These are phyloP conservation scores for Sebastes hubbsi DNA, from an alignment of 2,797 vertebrate genomes.

Conservation along the genomic window DNA sequence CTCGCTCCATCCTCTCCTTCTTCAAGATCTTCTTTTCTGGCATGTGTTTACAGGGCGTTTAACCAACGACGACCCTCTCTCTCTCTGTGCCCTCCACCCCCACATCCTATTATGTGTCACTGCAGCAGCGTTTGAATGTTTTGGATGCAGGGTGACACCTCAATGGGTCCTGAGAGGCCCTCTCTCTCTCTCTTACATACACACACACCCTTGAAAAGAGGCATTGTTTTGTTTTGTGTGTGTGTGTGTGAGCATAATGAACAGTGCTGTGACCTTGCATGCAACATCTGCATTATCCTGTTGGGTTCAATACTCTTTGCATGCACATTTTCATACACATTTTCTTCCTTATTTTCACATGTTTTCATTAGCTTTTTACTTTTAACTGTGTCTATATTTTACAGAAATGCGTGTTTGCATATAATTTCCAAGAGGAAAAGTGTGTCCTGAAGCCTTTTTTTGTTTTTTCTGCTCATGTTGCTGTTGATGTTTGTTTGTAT, in stretches of 20 bases:
- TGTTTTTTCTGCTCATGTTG: neutral
- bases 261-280: slow-evolving; percentile 48
- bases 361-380: neutral
- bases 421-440: neutral
- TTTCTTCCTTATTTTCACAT: neutral
- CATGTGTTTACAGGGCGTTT: slow-evolving; percentile 31
- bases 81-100: slow-evolving; percentile 18
- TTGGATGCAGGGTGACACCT: slow-evolving; percentile 62
- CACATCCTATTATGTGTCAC: slow-evolving; percentile 40
- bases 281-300: slow-evolving; percentile 34
- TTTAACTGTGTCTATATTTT: neutral
- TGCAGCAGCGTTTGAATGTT: slow-evolving; percentile 54
- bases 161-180: slow-evolving; percentile 47
- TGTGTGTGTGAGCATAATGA: slow-evolving; percentile 21
- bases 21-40: slow-evolving; percentile 18
- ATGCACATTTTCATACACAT: neutral
- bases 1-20: neutral
- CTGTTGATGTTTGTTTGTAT: slow-evolving; percentile 6
- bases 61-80: slow-evolving; percentile 27
- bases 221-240: slow-evolving; percentile 4
- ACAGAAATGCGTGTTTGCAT: neutral
- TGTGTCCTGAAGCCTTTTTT: neutral
- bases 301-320: neutral
- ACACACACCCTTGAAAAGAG: slow-evolving; percentile 20
- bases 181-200: neutral